Percentiles rank a stretch among this genome's conserved stretches.
Conservation (phyloP, 2,888 invertebrate genomes). For the Cantharis lateralis region DNA sequence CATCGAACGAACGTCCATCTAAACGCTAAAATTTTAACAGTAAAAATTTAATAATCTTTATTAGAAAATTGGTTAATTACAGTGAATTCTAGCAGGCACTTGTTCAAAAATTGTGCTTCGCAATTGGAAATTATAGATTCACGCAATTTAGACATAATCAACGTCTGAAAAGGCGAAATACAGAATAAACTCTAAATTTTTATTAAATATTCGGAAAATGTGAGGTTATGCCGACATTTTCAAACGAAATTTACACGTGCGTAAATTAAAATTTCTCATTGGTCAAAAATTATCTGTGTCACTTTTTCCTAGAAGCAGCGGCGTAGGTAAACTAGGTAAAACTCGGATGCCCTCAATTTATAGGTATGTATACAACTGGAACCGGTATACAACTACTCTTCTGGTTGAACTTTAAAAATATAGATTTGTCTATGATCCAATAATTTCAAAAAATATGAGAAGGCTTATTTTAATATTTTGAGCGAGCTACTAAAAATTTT, state of each 20-base stretch:
- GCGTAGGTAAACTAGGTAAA: too few relatives aligned
- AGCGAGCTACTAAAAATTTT: too few relatives aligned
- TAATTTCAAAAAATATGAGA: too few relatives aligned
- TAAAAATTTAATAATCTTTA: conserved; percentile 28
- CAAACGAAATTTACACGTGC: not conserved
- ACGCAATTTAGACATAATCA: conserved; percentile 61
- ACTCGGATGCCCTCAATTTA: too few relatives aligned
- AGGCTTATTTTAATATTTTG: too few relatives aligned
- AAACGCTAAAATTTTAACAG: conserved; percentile 66
- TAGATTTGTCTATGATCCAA: too few relatives aligned
- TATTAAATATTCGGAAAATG: not conserved
- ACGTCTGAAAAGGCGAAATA: not conserved
- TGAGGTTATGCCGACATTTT: not conserved
- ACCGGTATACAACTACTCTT: too few relatives aligned
- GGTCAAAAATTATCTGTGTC: not conserved
- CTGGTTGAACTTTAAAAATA: too few relatives aligned
- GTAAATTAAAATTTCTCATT: not conserved
- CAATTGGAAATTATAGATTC: conserved; percentile 70
- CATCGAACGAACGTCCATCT: conserved; percentile 77
- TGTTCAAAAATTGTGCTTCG: conserved; percentile 72
- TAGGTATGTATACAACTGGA: too few relatives aligned
- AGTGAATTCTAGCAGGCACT: conserved; percentile 66
- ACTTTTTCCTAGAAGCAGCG: too few relatives aligned
- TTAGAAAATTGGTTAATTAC: conserved; percentile 56
- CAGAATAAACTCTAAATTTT: not conserved